These are phyloP conservation scores for Petromus typicus DNA, from an alignment of 2,113 vertebrate genomes.

Conservation along the genomic window DNA sequence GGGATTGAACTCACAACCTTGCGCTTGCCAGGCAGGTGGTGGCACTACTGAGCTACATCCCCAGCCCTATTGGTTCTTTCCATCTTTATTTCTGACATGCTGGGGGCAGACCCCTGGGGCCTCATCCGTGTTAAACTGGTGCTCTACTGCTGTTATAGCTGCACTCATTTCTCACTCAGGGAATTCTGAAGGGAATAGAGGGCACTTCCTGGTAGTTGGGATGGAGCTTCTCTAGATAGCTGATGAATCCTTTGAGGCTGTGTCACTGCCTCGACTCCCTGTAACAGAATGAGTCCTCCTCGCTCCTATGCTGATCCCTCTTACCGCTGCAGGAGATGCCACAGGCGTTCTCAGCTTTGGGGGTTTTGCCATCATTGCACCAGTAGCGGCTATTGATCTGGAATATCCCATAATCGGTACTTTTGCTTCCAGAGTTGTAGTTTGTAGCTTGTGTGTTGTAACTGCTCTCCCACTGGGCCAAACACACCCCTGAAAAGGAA, in stretches of 20 bases:
- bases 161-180: background rate
- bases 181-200: background rate
- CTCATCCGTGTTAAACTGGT: too few relatives aligned
- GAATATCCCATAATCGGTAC: conserved; percentile 85
- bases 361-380: conserved; percentile 81
- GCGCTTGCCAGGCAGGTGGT: too few relatives aligned
- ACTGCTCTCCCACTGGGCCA: conserved; percentile 78
- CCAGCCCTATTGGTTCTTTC: background rate
- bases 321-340: conserved; percentile 61
- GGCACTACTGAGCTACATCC: too few relatives aligned
- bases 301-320: rapidly evolving
- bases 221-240: background rate
- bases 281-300: background rate
- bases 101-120: too few relatives aligned
- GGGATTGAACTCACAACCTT: too few relatives aligned
- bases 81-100: background rate
- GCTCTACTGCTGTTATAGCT: background rate
- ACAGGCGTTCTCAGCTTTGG: background rate
- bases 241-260: background rate
- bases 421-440: conserved; percentile 68
- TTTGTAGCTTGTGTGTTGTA: conserved; percentile 80
- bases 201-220: background rate
- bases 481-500: conserved; percentile 85
- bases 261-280: background rate
- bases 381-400: conserved; percentile 87